Evolutionary conservation across 2,797 vertebrate species (phyloP), one percentile per base, ranked within the genome.

Genomic region (Brachymystax lenok): DNA sequence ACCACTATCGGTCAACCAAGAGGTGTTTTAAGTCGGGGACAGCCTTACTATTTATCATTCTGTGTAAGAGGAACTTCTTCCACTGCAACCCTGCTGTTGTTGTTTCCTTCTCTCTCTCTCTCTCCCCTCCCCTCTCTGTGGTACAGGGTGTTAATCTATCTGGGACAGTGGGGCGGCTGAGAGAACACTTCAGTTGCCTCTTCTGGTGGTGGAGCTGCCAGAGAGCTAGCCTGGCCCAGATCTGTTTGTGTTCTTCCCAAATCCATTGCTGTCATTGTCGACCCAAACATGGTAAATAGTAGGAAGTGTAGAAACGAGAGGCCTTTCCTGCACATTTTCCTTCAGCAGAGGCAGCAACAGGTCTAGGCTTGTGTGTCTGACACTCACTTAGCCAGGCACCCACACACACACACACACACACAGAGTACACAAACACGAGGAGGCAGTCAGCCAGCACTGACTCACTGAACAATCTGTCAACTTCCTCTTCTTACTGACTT

Each of bases 401-500:
- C 75, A 80, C 69, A 74, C 33, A 82, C 24, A 3, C 59, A 0
- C 1, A 28, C 5, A 33, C 33, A 33, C 33, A 33, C 33, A 35
- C 6, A 35, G 6, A 13, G 17, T 33, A 66, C n/a, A 33, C 30
- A 66, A 4, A 75, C 33, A 82, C n/a, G 2, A 59, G 0, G 74
- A 68, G 61, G 67, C 52, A 63, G 69, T 50, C 30, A 6, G 0
- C n/a, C 54, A 77, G 33, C 28, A 74, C 14, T 13, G 19, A n/a
- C 16, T 76, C 74, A 81, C 17, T 3, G 35, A 74, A 71, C 64
- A 30, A 13, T 69, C 30, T 33, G 67, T 70, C 63, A 70, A 86
- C 84, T 86, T 92, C 77, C 77, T 68, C 79, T 80, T 90, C 88
- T 72, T 64, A 69, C 81, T 30, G 52, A 79, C 78, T 86, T 86